These are phyloP conservation scores for Rhinogobio ventralis DNA, from an alignment of 2,797 vertebrate genomes.

Conservation along the genomic window DNA sequence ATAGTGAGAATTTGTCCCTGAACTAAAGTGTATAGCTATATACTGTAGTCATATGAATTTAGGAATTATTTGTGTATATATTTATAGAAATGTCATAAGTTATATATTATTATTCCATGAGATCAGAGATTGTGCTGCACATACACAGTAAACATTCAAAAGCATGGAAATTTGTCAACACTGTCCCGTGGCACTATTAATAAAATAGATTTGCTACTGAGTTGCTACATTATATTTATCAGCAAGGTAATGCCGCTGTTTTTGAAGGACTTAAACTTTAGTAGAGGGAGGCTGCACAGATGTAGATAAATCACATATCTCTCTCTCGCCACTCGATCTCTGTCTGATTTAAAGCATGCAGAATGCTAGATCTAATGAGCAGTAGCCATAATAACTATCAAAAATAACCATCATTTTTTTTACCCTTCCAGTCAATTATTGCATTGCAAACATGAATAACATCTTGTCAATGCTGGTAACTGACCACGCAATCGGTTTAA, in stretches of 20 bases:
- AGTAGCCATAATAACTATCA: not conserved
- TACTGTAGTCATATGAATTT: too few species aligned
- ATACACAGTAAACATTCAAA: not conserved
- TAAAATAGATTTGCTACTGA: not conserved
- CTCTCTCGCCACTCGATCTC: not conserved
- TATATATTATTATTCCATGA: too few species aligned
- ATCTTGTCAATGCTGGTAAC: not conserved
- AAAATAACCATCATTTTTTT: not conserved
- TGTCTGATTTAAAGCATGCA: not conserved
- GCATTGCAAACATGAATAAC: not conserved
- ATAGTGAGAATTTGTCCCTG: not conserved
- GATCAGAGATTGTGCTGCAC: too few species aligned
- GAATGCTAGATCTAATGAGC: not conserved
- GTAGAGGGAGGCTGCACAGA: not conserved
- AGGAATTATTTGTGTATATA: too few species aligned
- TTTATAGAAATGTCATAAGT: too few species aligned
- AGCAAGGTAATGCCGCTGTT: not conserved
- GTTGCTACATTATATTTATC: not conserved
- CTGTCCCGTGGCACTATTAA: not conserved
- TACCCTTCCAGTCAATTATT: not conserved
- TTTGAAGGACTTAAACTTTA: not conserved
- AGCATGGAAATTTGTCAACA: not conserved
- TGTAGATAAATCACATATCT: not conserved
- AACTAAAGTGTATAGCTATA: too few species aligned
- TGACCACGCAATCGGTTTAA: not conserved